Conservation (phyloP, 2,797 vertebrate genomes). For the Sebastes oblongus region DNA sequence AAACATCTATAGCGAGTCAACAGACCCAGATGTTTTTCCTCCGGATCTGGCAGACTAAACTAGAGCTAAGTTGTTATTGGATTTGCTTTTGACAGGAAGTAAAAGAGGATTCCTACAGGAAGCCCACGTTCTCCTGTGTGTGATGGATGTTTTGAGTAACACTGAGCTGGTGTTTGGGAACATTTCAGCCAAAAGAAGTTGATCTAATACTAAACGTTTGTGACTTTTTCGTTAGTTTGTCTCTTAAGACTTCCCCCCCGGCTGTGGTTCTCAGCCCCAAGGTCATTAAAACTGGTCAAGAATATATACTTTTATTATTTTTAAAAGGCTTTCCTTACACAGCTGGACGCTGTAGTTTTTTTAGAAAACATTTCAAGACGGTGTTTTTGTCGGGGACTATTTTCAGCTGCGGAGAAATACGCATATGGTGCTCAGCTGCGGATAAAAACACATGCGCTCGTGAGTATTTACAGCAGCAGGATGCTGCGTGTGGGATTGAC, state of each 20-base stretch:
- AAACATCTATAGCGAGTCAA: slow-evolving; percentile 1
- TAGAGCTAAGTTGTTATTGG: neutral
- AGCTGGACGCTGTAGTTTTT: neutral
- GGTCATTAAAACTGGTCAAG: neutral
- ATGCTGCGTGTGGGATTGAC: neutral
- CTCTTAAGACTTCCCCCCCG: neutral
- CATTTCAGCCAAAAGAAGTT: neutral
- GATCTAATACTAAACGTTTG: neutral
- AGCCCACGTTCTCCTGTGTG: neutral
- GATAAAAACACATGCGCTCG: neutral
- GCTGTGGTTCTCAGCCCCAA: neutral
- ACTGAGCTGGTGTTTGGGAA: neutral
- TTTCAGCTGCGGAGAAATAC: neutral
- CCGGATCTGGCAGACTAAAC: neutral
- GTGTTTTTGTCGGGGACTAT: neutral
- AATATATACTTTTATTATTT: neutral
- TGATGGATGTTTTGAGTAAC: neutral
- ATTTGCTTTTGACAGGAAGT: neutral
- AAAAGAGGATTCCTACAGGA: neutral
- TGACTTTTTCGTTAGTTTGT: neutral
- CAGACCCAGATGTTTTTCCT: slow-evolving; percentile 28
- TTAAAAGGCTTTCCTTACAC: neutral
- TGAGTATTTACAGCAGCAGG: slow-evolving; percentile 6
- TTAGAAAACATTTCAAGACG: neutral
- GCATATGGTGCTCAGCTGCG: neutral